Evolutionary conservation across 2,797 vertebrate species (phyloP).

Genomic region (Xenopus petersii): DNA sequence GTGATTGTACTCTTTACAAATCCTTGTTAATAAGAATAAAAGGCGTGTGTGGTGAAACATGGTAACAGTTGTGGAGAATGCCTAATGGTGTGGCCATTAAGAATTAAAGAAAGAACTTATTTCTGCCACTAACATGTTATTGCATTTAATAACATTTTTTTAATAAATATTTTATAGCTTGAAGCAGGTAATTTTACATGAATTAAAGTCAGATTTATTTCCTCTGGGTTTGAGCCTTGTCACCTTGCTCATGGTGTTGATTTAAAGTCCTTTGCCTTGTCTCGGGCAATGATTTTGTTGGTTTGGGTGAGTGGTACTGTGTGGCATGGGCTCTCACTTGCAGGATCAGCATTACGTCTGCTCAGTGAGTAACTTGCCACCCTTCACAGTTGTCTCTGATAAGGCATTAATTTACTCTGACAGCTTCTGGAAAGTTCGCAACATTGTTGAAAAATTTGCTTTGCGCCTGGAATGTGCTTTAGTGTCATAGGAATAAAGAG

Average conservation of each 20-base stretch:
- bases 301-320: slow-evolving; percentile 28
- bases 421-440: slow-evolving; percentile 48
- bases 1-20: no score
- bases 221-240: not conserved
- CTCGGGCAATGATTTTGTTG: slow-evolving; percentile 3
- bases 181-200: not conserved
- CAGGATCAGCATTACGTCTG: slow-evolving; percentile 38
- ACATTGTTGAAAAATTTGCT: slow-evolving; percentile 46
- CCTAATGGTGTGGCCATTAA: no score
- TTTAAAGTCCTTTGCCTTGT: slow-evolving; percentile 11
- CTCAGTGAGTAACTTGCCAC: slow-evolving; percentile 16
- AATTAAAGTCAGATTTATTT: not conserved
- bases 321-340: slow-evolving; percentile 33
- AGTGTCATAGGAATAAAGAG: slow-evolving; percentile 37
- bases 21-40: no score
- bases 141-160: not conserved
- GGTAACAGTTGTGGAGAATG: no score
- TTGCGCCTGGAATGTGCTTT: slow-evolving; percentile 28
- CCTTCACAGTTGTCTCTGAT: slow-evolving; percentile 35
- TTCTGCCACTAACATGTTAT: not conserved
- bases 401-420: slow-evolving; percentile 47
- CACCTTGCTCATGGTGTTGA: not conserved
- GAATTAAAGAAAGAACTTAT: no score
- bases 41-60: no score
- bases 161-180: not conserved